These are phyloP conservation scores for Clistopyga incitator DNA, from an alignment of 2,888 invertebrate species.

Conservation along the genomic window DNA sequence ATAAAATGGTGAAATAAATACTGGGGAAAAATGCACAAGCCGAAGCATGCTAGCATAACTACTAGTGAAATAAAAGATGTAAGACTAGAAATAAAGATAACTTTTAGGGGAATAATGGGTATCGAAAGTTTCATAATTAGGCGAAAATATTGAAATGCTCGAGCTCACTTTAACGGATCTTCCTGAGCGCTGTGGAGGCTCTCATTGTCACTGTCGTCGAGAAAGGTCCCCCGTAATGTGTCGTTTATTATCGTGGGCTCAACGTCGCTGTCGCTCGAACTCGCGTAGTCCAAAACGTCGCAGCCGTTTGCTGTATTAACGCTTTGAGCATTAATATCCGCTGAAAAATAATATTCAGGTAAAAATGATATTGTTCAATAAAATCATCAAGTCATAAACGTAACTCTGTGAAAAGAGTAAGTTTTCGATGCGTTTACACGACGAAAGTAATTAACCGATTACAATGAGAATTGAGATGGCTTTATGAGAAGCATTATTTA, in stretches of 20 bases:
- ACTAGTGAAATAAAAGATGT: conserved; percentile 40
- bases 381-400: too few relatives aligned
- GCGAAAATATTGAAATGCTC: conserved; percentile 25
- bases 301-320: conserved; percentile 85
- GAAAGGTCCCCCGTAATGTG: conserved; percentile 88
- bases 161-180: conserved; percentile 89
- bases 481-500: not conserved
- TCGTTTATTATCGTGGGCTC: conserved; percentile 88
- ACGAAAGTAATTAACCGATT: too few relatives aligned
- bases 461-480: too few relatives aligned
- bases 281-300: conserved; percentile 89
- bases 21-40: conserved; percentile 76
- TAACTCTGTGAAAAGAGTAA: too few relatives aligned
- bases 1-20: conserved; percentile 11
- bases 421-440: too few relatives aligned
- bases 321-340: conserved; percentile 84
- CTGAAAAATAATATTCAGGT: conserved; percentile 26
- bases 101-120: not conserved
- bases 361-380: too few relatives aligned
- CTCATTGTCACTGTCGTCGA: conserved; percentile 91
- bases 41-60: conserved; percentile 79
- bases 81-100: not conserved
- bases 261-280: conserved; percentile 91
- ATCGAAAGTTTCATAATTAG: not conserved
- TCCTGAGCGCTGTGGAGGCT: conserved; percentile 91